A percentile compares a stretch with the other conserved stretches of the same genome.
Evolutionary conservation across 2,888 invertebrate species (phyloP).

Genomic region (Exephanes ischioxanthus): DNA sequence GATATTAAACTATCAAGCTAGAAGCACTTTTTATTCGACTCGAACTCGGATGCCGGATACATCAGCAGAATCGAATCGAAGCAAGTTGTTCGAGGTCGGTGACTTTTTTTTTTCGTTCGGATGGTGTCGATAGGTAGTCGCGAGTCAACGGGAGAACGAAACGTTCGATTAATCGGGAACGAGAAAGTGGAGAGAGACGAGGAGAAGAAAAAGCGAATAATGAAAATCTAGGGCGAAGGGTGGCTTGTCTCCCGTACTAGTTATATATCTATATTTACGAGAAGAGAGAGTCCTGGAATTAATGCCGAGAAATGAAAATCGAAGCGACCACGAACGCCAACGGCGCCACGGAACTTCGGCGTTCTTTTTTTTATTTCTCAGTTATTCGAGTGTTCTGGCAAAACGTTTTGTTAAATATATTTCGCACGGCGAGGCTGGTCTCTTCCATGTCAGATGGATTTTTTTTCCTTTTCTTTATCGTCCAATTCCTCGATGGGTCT

Average conservation of each 20-base stretch:
- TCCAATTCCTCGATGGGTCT: conserved; percentile 32
- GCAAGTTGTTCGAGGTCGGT: neutral
- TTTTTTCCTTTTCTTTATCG: conserved; percentile 31
- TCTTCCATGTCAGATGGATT: conserved; percentile 13
- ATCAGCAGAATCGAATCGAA: neutral
- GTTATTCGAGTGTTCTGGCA: conserved; percentile 24
- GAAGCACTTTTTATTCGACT: conserved; percentile 10
- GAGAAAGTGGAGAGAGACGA: conserved; percentile 11
- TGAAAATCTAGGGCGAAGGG: conserved; percentile 31
- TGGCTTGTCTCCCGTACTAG: neutral
- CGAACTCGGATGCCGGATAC: conserved; percentile 5
- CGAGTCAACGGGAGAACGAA: neutral
- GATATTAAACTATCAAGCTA: conserved; percentile 6
- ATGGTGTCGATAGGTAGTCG: neutral
- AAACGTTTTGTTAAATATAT: conserved; percentile 37
- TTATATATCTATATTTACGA: conserved; percentile 28
- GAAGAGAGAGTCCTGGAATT: conserved; percentile 22
- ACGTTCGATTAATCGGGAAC: conserved; percentile 18
- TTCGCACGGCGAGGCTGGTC: conserved; percentile 28
- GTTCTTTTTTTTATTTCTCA: conserved; percentile 40
- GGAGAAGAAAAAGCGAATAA: conserved; percentile 35
- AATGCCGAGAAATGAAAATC: conserved; percentile 48
- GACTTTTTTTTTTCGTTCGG: neutral
- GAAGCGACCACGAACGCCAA: conserved; percentile 19
- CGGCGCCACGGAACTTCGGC: neutral